Percentiles rank a stretch among this genome's conserved stretches.
Evolutionary conservation across 2,113 vertebrate species (phyloP).

Genomic region (Cygnus atratus): DNA sequence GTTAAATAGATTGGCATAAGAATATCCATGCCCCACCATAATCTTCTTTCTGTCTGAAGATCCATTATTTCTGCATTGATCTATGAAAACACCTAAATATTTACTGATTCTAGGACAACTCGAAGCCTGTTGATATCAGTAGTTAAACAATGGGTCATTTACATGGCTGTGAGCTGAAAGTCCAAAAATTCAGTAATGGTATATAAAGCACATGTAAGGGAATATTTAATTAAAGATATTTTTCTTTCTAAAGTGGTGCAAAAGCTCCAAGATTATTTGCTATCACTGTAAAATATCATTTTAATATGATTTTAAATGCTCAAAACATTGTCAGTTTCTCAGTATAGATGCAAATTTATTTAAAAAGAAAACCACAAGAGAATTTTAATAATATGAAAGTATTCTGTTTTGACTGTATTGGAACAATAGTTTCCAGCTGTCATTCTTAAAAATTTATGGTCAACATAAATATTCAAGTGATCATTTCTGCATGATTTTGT

Average conservation of each 20-base stretch:
- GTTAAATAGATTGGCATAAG: not conserved
- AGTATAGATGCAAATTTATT: not conserved
- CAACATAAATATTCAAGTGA: not conserved
- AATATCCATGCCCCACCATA: not conserved
- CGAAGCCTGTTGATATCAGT: not conserved
- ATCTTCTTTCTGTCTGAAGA: not conserved
- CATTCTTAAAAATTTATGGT: not conserved
- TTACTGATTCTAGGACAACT: not conserved
- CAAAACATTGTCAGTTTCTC: not conserved
- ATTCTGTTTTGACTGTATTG: not conserved
- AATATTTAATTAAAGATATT: not conserved
- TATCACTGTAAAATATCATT: not conserved
- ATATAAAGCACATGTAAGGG: not conserved
- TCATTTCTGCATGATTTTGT: not conserved
- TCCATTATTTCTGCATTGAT: not conserved
- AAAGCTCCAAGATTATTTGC: not conserved
- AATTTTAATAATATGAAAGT: not conserved
- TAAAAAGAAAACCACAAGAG: not conserved
- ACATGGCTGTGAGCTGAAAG: not conserved
- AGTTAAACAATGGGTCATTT: not conserved
- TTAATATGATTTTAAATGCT: not conserved
- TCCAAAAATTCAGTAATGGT: not conserved
- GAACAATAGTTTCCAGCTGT: not conserved
- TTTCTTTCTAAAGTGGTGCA: not conserved
- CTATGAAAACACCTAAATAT: not conserved